A percentile compares a stretch with the other conserved stretches of the same genome.
These are phyloP conservation scores for Lepidostoma basale DNA, from an alignment of 1,140 invertebrate species.

Conservation along the genomic window DNA sequence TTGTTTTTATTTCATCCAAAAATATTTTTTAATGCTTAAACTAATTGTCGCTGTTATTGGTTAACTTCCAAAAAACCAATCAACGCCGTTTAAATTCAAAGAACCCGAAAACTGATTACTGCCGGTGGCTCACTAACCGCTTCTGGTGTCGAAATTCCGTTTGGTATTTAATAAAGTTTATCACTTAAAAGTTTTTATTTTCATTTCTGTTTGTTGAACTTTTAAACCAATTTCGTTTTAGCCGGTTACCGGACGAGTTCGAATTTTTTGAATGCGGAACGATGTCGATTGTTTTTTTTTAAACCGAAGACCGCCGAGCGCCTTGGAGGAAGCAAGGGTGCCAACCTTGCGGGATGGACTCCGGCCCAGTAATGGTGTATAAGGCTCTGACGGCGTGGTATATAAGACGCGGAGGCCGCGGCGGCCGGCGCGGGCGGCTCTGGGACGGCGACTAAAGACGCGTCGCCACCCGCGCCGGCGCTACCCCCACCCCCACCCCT, in stretches of 20 bases:
- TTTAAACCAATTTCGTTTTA: not conserved
- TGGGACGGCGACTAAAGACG: conserved; percentile 37
- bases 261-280: conserved; percentile 19
- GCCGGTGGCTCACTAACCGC: too few relatives aligned
- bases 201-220: not conserved
- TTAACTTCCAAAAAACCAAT: conserved; percentile 11
- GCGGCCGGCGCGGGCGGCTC: conserved; percentile 38
- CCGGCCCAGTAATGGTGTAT: conserved; percentile 42
- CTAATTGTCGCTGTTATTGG: conserved; percentile 14
- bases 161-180: not conserved
- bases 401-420: conserved; percentile 41
- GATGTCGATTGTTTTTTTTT: conserved; percentile 31
- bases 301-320: conserved; percentile 25
- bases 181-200: conserved; percentile 23
- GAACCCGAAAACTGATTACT: too few relatives aligned
- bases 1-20: conserved; percentile 23
- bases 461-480: conserved; percentile 28
- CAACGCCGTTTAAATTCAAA: not conserved
- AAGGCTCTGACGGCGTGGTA: conserved; percentile 25
- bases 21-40: conserved; percentile 24
- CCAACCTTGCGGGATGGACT: conserved; percentile 39
- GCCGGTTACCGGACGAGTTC: conserved; percentile 3
- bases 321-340: conserved; percentile 30
- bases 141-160: too few relatives aligned
- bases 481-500: not conserved